These are phyloP conservation scores for Lineus longissimus DNA, from an alignment of 1,140 invertebrate species.

Conservation along the genomic window DNA sequence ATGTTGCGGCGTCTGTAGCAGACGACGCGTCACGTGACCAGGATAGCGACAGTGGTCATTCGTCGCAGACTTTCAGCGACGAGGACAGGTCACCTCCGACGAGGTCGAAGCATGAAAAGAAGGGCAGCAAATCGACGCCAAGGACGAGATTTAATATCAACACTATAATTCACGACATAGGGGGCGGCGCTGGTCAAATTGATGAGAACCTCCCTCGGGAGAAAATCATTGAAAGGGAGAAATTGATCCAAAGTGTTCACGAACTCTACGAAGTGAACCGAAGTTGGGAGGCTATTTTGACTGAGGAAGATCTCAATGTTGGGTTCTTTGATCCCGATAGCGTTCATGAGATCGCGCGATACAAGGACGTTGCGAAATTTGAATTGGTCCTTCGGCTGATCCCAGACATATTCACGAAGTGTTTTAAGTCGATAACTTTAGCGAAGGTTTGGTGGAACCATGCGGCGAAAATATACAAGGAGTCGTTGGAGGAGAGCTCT, in stretches of 20 bases:
- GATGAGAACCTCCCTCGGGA: neutral
- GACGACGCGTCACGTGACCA: neutral
- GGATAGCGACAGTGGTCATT: neutral
- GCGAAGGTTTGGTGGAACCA: slow-evolving; percentile 31
- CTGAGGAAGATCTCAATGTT: slow-evolving; percentile 22
- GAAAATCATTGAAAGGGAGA: neutral
- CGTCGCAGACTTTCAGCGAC: slow-evolving; percentile 5
- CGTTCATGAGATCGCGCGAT: slow-evolving; percentile 28
- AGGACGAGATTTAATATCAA: neutral
- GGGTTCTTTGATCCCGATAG: slow-evolving; percentile 34
- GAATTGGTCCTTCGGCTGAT: slow-evolving; percentile 28
- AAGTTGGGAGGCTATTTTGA: slow-evolving; percentile 26
- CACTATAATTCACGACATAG: too few relatives aligned
- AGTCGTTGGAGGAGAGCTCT: slow-evolving; percentile 10
- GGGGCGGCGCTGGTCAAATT: neutral
- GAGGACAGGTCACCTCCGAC: neutral
- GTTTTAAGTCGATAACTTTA: slow-evolving; percentile 34
- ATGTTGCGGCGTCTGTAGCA: neutral
- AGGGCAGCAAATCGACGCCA: neutral
- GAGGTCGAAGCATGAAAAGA: neutral
- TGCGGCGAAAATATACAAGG: slow-evolving; percentile 26
- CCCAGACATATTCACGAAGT: slow-evolving; percentile 37
- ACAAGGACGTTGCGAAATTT: slow-evolving; percentile 18
- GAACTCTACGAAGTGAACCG: neutral
- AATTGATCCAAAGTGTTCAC: neutral